Evolutionary conservation across 2,797 vertebrate species (phyloP).

Genomic region (Gymnoscopelus braueri): DNA sequence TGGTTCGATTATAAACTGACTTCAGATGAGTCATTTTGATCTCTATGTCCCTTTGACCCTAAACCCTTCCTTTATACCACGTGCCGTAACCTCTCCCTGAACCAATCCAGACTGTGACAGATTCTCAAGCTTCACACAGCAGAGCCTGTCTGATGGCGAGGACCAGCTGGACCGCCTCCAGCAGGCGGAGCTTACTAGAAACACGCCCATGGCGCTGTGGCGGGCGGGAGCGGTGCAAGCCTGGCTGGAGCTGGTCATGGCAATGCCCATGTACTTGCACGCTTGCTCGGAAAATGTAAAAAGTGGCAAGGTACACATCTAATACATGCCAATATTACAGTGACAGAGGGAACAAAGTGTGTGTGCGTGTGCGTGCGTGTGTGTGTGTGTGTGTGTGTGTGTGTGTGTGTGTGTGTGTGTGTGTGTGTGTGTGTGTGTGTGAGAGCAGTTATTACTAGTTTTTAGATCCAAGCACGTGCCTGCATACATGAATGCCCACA

Average conservation of each 20-base stretch:
- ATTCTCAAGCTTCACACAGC: constrained; percentile 80
- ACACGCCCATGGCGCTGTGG: constrained; percentile 88
- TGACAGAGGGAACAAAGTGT: background rate
- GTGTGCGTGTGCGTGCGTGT: background rate
- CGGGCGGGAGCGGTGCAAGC: constrained; percentile 87
- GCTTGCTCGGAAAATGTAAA: constrained; percentile 88
- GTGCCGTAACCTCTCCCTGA: constrained; percentile 63
- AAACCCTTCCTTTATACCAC: constrained; percentile 63
- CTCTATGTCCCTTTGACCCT: constrained; percentile 65
- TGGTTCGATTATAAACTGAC: no score
- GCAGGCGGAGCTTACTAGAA: constrained; percentile 85
- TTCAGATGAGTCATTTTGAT: constrained; percentile 60
- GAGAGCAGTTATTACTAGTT: no score
- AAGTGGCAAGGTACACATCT: constrained; percentile 86
- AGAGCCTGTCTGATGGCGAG: constrained; percentile 87
- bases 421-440: no score
- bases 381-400: no score
- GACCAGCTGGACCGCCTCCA: constrained; percentile 87
- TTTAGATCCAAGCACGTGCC: no score
- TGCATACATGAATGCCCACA: no score
- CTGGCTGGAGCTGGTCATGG: constrained; percentile 93
- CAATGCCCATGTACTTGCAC: constrained; percentile 89
- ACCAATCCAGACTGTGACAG: constrained; percentile 85
- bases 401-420: no score
- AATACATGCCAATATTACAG: background rate